Conservation (phyloP, 2,888 invertebrate genomes). For the Thereva nobilitata region DNA sequence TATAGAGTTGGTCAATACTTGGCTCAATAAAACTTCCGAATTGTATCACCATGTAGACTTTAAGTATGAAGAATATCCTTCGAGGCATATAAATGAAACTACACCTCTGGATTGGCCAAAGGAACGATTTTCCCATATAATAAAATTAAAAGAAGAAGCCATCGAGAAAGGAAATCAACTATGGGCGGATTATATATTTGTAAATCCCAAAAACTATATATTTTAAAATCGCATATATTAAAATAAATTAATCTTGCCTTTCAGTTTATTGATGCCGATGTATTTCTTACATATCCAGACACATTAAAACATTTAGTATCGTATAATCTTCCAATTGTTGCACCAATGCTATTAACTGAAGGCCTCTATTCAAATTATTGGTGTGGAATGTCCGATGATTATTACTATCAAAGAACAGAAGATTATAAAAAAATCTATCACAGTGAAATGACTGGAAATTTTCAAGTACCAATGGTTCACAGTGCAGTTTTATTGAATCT, state of each 20-base stretch:
- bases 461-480: constrained; percentile 89
- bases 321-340: constrained; percentile 68
- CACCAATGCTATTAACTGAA: constrained; percentile 86
- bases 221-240: constrained; percentile 8
- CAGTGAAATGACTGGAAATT: constrained; percentile 72
- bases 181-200: constrained; percentile 91
- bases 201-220: constrained; percentile 59
- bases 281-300: constrained; percentile 71
- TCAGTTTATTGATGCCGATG: constrained; percentile 85
- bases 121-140: constrained; percentile 76
- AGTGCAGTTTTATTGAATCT: constrained; percentile 83
- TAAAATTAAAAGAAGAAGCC: constrained; percentile 76
- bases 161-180: constrained; percentile 70
- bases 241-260: constrained; percentile 43
- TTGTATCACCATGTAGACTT: constrained; percentile 73
- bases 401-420: constrained; percentile 81
- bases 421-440: constrained; percentile 81
- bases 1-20: constrained; percentile 70
- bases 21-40: constrained; percentile 66
- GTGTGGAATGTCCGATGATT: constrained; percentile 87
- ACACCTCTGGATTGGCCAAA: constrained; percentile 75
- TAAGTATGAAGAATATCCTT: constrained; percentile 51
- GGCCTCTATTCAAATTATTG: constrained; percentile 94
- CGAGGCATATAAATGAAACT: constrained; percentile 63
- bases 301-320: constrained; percentile 67